Base-by-base conservation (phyloP, 2,888 invertebrate genomes). In the Operophtera brumata region DNA sequence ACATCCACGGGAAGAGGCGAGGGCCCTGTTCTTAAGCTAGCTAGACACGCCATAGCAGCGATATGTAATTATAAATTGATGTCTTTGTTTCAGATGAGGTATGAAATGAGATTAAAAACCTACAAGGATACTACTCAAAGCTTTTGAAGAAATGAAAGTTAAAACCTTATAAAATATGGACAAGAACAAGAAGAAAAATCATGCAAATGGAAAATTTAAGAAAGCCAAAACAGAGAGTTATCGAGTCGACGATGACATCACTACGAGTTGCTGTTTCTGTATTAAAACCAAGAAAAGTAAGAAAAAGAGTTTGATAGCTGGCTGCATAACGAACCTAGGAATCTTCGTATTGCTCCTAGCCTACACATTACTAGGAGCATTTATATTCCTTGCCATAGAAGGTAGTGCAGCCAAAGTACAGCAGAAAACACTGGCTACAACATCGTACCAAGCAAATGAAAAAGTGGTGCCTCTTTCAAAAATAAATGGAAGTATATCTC, bases 351-450 rank as follows among this genome's bases (percentile, higher is more conserved):
- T 96, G 25, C 92, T 96, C 1, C 92, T 96, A 56, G 95, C 94
- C 12, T 96, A 96, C 77, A 96, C 96, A 1, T 73, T 91, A 48
- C 69, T 92, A 61, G 94, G 94, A 53, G 95, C 95, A 59, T 94
- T 96, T 77, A 94, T 96, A 80, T 96, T 96, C 78, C 90, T 96
- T 58, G 94, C 96, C 42, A 95, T 96, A 65, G 96, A 96, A 89
- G 94, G 94, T 5, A 93, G 92, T 42, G 87, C 90, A 6, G 84
- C 90, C 0, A 91, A 87, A 69, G 82, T 91, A 26, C 91, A 91
- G 35, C 91, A 91, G 54, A 91, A 90, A 66, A 91, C 91, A 8
- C 63, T 91, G 40, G 90, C 91, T 0, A 82, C 90, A 0, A 90
- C 90, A 0, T 89, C 88, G 1, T 90, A 89, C 62, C 89, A 90